These are phyloP conservation scores for Acanthosepion lycidas DNA, from an alignment of 2,888 invertebrate species.

Conservation along the genomic window DNA sequence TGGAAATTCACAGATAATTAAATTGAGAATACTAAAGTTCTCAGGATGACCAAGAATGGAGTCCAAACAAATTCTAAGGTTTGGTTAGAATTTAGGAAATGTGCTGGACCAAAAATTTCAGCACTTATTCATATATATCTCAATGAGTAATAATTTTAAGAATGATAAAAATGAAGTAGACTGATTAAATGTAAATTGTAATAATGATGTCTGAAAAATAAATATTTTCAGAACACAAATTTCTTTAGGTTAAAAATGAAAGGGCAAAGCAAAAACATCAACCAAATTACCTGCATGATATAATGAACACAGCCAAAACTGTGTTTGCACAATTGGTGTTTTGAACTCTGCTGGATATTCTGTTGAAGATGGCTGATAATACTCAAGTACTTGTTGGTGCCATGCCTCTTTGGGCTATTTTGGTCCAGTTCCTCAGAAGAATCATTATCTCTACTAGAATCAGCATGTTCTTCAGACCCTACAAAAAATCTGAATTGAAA, in stretches of 20 bases:
- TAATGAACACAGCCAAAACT: conserved; percentile 60
- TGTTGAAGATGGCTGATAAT: conserved; percentile 35
- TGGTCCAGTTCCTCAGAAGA: conserved; percentile 20
- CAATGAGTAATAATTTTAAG: no score
- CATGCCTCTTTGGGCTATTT: neutral
- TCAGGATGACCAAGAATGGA: no score
- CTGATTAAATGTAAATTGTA: neutral
- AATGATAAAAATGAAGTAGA: no score
- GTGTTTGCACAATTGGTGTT: conserved; percentile 60
- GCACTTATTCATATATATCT: no score
- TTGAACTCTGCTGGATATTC: conserved; percentile 50
- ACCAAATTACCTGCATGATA: conserved; percentile 56
- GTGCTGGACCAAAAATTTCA: no score
- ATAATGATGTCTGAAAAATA: neutral
- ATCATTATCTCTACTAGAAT: conserved; percentile 33
- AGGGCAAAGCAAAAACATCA: neutral
- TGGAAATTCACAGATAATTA: no score
- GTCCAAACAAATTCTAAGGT: no score
- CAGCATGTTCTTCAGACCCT: conserved; percentile 25
- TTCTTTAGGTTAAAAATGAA: neutral
- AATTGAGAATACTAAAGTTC: no score
- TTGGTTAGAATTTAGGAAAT: no score
- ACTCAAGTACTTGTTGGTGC: neutral
- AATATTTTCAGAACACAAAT: neutral
- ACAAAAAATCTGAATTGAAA: conserved; percentile 33